These are phyloP conservation scores for Geophilus truncorum DNA, from an alignment of 2,888 invertebrate species.

Conservation along the genomic window DNA sequence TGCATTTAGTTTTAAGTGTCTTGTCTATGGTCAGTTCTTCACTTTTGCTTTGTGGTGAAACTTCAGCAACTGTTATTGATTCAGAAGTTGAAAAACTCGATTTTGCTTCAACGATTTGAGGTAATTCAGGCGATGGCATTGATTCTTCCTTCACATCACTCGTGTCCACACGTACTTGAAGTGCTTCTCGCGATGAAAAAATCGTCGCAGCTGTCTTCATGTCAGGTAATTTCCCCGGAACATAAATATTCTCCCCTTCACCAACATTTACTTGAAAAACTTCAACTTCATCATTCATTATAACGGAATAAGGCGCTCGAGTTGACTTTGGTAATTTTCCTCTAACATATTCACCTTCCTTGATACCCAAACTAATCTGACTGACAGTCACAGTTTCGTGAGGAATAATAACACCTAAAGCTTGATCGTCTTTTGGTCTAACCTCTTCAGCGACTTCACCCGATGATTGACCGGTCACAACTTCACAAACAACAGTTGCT, in stretches of 20 bases:
- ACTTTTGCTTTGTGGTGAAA: conserved; percentile 22
- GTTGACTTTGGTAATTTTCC: conserved; percentile 50
- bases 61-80: conserved; percentile 32
- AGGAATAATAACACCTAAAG: conserved; percentile 29
- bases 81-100: not conserved
- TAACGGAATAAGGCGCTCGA: conserved; percentile 57
- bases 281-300: conserved; percentile 63
- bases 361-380: conserved; percentile 37
- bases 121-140: not conserved
- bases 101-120: not conserved
- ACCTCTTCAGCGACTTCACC: not conserved
- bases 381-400: conserved; percentile 32
- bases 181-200: conserved; percentile 9
- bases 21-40: conserved; percentile 7
- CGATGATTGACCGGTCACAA: conserved; percentile 51
- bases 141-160: conserved; percentile 5
- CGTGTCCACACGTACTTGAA: not conserved
- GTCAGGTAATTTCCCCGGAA: not conserved
- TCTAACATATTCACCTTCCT: conserved; percentile 40
- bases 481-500: conserved; percentile 58
- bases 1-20: not conserved
- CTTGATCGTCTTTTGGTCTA: conserved; percentile 19
- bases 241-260: not conserved
- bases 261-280: conserved; percentile 11
- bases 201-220: not conserved